Conservation (phyloP, 1,140 invertebrate species). For the Ectropis grisescens region DNA sequence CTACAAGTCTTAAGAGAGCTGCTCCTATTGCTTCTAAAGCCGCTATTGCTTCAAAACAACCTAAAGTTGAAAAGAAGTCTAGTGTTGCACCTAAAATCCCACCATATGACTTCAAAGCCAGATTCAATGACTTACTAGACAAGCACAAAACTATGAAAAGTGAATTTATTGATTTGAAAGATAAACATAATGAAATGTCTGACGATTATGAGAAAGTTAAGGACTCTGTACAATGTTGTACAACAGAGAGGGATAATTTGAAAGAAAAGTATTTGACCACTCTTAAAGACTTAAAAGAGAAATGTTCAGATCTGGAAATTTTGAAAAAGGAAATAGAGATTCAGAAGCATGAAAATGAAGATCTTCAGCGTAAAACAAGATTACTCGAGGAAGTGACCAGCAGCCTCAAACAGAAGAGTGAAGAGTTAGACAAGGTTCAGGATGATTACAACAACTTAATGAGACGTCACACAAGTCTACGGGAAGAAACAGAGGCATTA, state of each 20-base stretch:
- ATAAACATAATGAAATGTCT: conserved; percentile 63
- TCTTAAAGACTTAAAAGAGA: conserved; percentile 43
- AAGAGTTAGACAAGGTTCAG: conserved; percentile 42
- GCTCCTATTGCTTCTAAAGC: conserved; percentile 35
- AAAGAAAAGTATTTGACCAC: conserved; percentile 48
- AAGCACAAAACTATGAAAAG: conserved; percentile 69
- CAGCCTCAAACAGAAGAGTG: conserved; percentile 46
- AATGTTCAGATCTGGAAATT: conserved; percentile 35
- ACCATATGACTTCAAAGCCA: conserved; percentile 73
- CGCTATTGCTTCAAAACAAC: conserved; percentile 25
- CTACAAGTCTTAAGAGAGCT: conserved; percentile 40
- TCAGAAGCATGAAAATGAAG: conserved; percentile 47
- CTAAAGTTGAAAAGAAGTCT: conserved; percentile 44
- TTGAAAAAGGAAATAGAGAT: conserved; percentile 51
- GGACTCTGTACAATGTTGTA: conserved; percentile 29
- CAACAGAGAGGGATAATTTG: conserved; percentile 33
- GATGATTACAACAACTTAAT: conserved; percentile 36
- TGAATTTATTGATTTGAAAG: conserved; percentile 67
- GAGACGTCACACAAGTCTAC: conserved; percentile 42
- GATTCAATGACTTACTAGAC: conserved; percentile 71
- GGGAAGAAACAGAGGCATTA: conserved; percentile 48
- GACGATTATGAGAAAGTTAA: conserved; percentile 69
- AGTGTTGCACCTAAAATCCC: conserved; percentile 62
- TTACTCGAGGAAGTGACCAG: conserved; percentile 46
- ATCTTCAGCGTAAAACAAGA: conserved; percentile 40